Evolutionary conservation across 2,113 vertebrate species (phyloP).

Genomic region (Poicephalus meyeri): DNA sequence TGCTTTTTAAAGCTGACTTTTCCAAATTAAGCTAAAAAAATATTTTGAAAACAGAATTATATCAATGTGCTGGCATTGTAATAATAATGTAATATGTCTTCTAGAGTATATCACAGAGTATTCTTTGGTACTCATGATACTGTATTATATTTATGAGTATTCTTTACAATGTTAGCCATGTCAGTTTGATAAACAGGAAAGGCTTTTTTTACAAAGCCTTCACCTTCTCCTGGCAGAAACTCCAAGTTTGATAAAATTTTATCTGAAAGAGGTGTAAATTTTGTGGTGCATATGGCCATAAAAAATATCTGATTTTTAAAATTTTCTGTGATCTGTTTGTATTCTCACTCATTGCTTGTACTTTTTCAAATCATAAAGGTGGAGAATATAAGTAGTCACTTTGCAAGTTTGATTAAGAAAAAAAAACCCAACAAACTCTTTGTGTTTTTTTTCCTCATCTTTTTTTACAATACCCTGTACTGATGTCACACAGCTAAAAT

Average conservation of each 20-base stretch:
- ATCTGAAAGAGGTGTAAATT: not conserved
- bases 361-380: not conserved
- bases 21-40: not conserved
- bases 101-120: not conserved
- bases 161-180: not conserved
- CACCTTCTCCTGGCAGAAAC: not conserved
- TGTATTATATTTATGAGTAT: not conserved
- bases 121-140: not conserved
- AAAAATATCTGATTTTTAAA: not conserved
- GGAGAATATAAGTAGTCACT: not conserved
- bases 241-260: not conserved
- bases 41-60: not conserved
- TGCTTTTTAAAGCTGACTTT: not conserved
- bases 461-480: not conserved
- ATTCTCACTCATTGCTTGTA: not conserved
- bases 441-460: not conserved
- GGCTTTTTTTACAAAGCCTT: not conserved
- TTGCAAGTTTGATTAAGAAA: not conserved
- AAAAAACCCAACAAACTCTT: too few species aligned
- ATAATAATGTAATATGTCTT: not conserved
- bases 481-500: not conserved
- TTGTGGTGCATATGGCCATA: not conserved
- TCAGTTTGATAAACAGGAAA: not conserved
- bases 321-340: not conserved
- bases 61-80: not conserved